Percentiles rank a stretch among this genome's conserved stretches.
Conservation (phyloP, 2,113 vertebrate genomes). For the Neoarius graeffei region DNA sequence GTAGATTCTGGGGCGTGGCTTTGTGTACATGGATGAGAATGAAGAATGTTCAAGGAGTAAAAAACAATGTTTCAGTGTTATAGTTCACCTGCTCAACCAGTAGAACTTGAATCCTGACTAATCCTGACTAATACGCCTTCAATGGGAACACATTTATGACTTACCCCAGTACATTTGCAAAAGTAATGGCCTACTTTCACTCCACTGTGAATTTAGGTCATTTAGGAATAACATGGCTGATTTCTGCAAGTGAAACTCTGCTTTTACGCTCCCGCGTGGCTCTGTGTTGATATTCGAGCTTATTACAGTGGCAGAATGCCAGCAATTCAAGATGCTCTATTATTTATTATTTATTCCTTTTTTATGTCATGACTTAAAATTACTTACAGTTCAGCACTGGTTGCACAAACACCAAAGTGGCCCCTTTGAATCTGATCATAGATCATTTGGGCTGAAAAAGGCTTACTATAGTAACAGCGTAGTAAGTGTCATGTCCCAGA, state of each 20-base stretch:
- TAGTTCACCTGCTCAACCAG: not conserved
- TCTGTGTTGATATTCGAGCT: not conserved
- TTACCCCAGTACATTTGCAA: not conserved
- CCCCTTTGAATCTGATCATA: not conserved
- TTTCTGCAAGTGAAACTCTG: constrained; percentile 14
- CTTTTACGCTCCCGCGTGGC: not conserved
- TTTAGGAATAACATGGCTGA: constrained; percentile 20
- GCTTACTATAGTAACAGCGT: not conserved
- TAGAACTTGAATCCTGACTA: not conserved
- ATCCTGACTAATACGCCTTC: not conserved
- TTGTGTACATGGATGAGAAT: not conserved
- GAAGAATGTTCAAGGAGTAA: not conserved
- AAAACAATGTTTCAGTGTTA: not conserved
- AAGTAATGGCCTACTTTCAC: constrained; percentile 27
- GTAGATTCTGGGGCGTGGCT: not conserved
- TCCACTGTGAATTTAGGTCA: constrained; percentile 28
- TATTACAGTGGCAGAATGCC: not conserved
- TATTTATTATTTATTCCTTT: not conserved
- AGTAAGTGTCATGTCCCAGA: not conserved
- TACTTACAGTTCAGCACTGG: not conserved
- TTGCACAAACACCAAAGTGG: not conserved
- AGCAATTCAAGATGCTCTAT: not conserved
- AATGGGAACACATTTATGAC: not conserved
- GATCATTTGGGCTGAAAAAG: not conserved
- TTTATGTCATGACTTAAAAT: not conserved